A percentile compares a stretch with the other conserved stretches of the same genome.
Evolutionary conservation across 2,797 vertebrate genomes (phyloP).

Genomic region (Buceros bicornis): DNA sequence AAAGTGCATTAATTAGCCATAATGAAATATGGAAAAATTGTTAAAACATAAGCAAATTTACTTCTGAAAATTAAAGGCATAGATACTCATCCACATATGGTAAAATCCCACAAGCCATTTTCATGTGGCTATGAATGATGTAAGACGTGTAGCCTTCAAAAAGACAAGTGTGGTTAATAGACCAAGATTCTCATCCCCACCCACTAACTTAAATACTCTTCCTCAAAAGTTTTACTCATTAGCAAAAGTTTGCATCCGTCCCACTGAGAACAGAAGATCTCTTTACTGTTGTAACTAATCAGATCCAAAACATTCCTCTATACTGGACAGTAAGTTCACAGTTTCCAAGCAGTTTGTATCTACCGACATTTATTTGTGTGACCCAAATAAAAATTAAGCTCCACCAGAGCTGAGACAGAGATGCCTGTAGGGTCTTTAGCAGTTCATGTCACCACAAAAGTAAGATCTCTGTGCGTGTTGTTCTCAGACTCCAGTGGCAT

Average conservation of each 20-base stretch:
- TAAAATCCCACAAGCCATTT: neutral
- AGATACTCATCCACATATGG: neutral
- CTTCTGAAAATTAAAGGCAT: conserved; percentile 38
- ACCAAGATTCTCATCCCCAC: neutral
- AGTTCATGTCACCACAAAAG: conserved; percentile 61
- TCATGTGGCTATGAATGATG: neutral
- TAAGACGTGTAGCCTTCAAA: conserved; percentile 16
- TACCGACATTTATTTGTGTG: neutral
- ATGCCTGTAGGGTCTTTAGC: conserved; percentile 14
- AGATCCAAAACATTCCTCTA: conserved; percentile 15
- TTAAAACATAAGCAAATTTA: conserved; percentile 21
- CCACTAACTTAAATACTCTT: neutral
- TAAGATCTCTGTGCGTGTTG: conserved; percentile 57
- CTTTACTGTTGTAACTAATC: neutral
- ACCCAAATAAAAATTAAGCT: conserved; percentile 58
- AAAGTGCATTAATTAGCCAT: conserved; percentile 39
- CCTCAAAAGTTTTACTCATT: neutral
- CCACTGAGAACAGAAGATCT: neutral
- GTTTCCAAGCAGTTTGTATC: neutral
- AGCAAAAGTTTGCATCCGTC: neutral
- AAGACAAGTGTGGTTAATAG: neutral
- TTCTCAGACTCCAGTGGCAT: conserved; percentile 44
- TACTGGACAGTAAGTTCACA: neutral
- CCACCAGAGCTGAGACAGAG: conserved; percentile 28
- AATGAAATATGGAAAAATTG: conserved; percentile 10